Percentiles rank a stretch among this genome's conserved stretches.
These are phyloP conservation scores for Aurelia sp. DNA, from an alignment of 30 jellyfish, hydroid and myxozoan species.

Conservation along the genomic window DNA sequence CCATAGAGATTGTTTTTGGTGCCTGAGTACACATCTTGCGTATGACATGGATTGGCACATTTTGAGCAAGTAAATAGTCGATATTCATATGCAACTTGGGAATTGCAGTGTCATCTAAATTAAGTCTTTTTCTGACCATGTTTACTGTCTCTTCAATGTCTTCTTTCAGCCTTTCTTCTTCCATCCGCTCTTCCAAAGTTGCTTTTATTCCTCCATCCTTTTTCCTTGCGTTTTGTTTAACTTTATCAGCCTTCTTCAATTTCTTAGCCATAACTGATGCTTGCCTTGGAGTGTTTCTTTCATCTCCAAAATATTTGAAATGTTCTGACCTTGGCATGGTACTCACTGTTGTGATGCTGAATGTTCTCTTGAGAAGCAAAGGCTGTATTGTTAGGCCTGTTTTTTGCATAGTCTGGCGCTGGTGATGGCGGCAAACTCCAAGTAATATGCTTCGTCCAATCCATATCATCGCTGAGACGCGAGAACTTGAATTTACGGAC, in stretches of 20 bases:
- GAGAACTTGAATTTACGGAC: no score
- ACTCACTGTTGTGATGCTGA: no score
- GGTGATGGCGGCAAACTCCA: no score
- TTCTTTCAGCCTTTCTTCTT: conserved; percentile 36
- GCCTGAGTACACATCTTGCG: conserved; percentile 38
- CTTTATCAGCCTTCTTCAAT: background rate
- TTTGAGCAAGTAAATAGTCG: conserved; percentile 33
- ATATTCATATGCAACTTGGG: conserved; percentile 10
- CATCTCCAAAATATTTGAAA: conserved; percentile 30
- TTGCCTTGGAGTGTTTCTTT: conserved; percentile 22
- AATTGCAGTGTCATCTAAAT: conserved; percentile 6
- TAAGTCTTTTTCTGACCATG: conserved; percentile 42
- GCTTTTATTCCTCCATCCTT: background rate
- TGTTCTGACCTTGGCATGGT: conserved; percentile 39
- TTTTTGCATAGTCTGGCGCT: no score
- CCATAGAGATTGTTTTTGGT: conserved; percentile 46
- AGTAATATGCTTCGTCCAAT: no score
- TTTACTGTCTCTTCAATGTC: conserved; percentile 40
- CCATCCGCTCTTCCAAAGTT: background rate
- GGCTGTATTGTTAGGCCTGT: no score
- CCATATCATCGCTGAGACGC: no score
- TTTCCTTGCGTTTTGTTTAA: background rate
- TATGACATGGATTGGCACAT: conserved; percentile 19
- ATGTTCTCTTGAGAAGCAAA: no score
- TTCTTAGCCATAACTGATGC: conserved; percentile 35